Conservation (phyloP, 2,797 vertebrate species). For the Todus mexicanus region DNA sequence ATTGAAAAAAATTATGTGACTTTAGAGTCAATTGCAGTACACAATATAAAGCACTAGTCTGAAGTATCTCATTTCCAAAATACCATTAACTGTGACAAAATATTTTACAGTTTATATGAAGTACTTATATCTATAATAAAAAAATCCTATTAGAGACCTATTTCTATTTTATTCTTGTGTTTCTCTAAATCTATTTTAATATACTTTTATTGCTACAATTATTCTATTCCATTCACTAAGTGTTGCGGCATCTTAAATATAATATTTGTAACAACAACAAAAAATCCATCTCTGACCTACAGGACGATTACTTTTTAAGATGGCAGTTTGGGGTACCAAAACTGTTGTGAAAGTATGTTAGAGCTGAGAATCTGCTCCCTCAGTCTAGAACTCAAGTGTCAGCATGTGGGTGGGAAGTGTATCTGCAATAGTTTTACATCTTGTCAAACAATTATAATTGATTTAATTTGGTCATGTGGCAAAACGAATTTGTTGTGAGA, state of each 20-base stretch:
- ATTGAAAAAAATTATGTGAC: not conserved
- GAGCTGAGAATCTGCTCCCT: not conserved
- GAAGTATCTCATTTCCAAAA: not conserved
- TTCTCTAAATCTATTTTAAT: not conserved
- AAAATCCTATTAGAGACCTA: not conserved
- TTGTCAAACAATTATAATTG: not conserved
- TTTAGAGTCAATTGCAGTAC: not conserved
- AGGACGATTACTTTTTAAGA: not conserved
- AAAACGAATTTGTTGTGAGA: not conserved
- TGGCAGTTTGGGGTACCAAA: not conserved
- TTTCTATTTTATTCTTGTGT: not conserved
- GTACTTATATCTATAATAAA: not conserved
- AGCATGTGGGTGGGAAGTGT: not conserved
- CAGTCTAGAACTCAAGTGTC: not conserved
- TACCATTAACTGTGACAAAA: not conserved
- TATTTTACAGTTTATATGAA: not conserved
- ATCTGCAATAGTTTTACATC: not conserved
- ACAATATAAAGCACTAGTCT: rapidly evolving
- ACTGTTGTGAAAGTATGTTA: not conserved
- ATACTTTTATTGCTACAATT: not conserved
- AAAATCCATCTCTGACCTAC: not conserved
- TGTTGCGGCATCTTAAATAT: not conserved
- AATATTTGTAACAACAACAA: not conserved
- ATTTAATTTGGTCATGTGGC: not conserved
- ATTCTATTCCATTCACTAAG: not conserved